A percentile compares a stretch with the other conserved stretches of the same genome.
phyloP scores from a whole-genome alignment of 35 echinoderm and acorn worm genomes.

The Strongylocentrotus purpuratus region DNA sequence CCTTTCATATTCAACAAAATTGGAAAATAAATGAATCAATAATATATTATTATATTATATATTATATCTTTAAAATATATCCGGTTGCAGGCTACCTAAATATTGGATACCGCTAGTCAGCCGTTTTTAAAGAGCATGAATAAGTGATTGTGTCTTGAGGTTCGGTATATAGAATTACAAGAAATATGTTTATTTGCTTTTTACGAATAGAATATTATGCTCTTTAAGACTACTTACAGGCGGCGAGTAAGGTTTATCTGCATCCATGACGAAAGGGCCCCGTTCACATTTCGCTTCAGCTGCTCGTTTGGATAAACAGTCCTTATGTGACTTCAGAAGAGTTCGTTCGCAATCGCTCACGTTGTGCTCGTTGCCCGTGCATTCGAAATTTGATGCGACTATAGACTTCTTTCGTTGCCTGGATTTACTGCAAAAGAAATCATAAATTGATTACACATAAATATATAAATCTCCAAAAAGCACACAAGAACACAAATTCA shows the following conservation, averaged over 20 bases:
- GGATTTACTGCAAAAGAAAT: constrained; percentile 33
- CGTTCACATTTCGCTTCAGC: constrained; percentile 70
- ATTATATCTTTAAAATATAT: too few species aligned
- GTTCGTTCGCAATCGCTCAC: constrained; percentile 66
- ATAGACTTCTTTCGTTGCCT: constrained; percentile 59
- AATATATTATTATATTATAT: too few species aligned
- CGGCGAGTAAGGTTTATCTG: background rate
- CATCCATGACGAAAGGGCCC: constrained; percentile 77
- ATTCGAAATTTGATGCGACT: constrained; percentile 60
- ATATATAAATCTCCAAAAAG: background rate
- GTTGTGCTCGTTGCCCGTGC: constrained; percentile 67
- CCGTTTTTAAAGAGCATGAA: too few species aligned
- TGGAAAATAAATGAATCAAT: too few species aligned
- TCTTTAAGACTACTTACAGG: background rate
- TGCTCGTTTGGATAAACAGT: constrained; percentile 59
- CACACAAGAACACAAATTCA: too few species aligned
- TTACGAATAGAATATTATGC: too few species aligned
- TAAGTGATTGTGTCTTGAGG: too few species aligned
- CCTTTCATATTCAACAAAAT: too few species aligned
- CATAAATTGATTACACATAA: background rate
- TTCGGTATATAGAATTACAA: too few species aligned
- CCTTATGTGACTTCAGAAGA: constrained; percentile 55
- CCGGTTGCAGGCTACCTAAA: too few species aligned
- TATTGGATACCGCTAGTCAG: too few species aligned
- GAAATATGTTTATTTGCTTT: too few species aligned